These are phyloP conservation scores for Syncerus caffer DNA, from an alignment of 2,797 vertebrate genomes.

Conservation along the genomic window DNA sequence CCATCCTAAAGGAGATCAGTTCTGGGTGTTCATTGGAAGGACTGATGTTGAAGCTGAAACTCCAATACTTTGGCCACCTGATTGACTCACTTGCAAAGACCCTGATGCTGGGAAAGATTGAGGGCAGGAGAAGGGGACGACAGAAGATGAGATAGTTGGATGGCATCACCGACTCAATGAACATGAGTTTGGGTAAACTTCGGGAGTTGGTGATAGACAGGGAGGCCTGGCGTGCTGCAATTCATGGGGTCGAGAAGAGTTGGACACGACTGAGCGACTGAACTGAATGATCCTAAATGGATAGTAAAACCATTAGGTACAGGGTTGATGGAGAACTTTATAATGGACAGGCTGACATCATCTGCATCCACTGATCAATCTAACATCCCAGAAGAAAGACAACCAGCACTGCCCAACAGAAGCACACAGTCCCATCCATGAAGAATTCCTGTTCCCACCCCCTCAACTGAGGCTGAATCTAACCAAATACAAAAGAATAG, in stretches of 20 bases:
- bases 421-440: not conserved
- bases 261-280: not conserved
- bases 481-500: not conserved
- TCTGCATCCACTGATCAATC: not conserved
- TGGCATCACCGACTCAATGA: not conserved
- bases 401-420: not conserved
- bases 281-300: not conserved
- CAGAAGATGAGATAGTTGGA: not conserved
- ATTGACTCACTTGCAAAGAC: not conserved
- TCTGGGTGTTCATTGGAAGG: not conserved
- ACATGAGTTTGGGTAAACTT: not conserved
- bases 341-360: not conserved
- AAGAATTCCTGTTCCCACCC: not conserved
- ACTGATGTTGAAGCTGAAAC: not conserved
- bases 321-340: not conserved
- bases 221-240: rapidly evolving
- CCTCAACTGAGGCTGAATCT: not conserved
- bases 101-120: not conserved
- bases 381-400: not conserved
- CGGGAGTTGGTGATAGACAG: not conserved
- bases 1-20: not conserved
- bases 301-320: not conserved
- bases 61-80: not conserved
- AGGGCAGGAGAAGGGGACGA: not conserved
- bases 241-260: not conserved